These are phyloP conservation scores for Cotesia vestalis DNA, from an alignment of 1,140 invertebrate species.

Conservation along the genomic window DNA sequence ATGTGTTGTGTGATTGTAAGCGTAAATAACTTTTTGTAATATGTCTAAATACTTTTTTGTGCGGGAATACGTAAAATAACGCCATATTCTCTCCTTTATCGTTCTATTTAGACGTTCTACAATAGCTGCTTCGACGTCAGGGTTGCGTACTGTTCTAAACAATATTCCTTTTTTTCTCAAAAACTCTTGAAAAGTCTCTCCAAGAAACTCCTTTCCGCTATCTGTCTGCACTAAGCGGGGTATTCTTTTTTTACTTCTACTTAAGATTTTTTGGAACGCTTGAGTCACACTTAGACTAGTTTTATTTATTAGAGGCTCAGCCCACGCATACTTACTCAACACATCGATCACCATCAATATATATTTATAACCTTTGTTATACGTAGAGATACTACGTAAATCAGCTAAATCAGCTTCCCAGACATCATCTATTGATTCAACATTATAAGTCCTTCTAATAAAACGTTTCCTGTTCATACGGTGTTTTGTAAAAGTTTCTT, in stretches of 20 bases:
- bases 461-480: no score
- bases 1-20: slow-evolving; percentile 39
- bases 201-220: slow-evolving; percentile 41
- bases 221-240: slow-evolving; percentile 37
- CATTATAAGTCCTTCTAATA: no score
- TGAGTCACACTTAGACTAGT: no score
- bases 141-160: slow-evolving; percentile 36
- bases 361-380: no score
- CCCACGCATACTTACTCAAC: no score
- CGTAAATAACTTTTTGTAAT: slow-evolving; percentile 34
- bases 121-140: slow-evolving; percentile 42
- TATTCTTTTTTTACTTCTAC: neutral
- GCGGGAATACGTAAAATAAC: slow-evolving; percentile 39
- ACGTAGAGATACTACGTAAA: no score
- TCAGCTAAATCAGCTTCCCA: no score
- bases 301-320: neutral
- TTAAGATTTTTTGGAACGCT: no score
- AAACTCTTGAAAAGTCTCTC: slow-evolving; percentile 28
- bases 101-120: slow-evolving; percentile 44
- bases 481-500: no score
- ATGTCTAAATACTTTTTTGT: slow-evolving; percentile 40
- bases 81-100: slow-evolving; percentile 45
- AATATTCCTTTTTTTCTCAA: slow-evolving; percentile 36
- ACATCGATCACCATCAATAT: no score
- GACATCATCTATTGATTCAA: no score